phyloP scores from a whole-genome alignment of 2,888 invertebrate genomes.

The Drosophila mettleri region DNA sequence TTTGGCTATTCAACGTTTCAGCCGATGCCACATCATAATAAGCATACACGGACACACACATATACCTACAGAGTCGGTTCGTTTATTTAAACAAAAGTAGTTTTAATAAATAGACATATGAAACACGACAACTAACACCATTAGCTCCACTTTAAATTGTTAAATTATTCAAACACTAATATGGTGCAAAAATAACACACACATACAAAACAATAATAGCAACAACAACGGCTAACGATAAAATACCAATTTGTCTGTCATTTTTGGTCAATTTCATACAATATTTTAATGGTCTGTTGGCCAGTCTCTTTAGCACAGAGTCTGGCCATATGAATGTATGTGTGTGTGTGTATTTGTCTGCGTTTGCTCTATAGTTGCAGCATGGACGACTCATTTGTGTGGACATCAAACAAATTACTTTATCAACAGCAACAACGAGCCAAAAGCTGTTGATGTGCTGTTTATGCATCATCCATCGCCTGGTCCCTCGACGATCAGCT shows the following conservation, averaged over 20 bases:
- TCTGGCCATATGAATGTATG: conserved; percentile 13
- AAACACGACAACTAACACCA: conserved; percentile 81
- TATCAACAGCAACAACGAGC: conserved; percentile 67
- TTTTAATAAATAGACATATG: conserved; percentile 79
- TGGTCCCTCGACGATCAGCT: conserved; percentile 17
- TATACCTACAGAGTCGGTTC: conserved; percentile 1
- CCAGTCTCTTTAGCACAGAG: conserved; percentile 45
- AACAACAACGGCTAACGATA: conserved; percentile 59
- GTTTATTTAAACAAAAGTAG: conserved; percentile 71
- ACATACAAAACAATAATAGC: conserved; percentile 38
- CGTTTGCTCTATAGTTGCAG: conserved; percentile 50
- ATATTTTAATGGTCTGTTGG: conserved; percentile 77
- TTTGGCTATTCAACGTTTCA: conserved; percentile 70
- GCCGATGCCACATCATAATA: conserved; percentile 57
- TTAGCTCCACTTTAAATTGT: conserved; percentile 80
- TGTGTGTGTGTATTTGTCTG: conserved; percentile 34
- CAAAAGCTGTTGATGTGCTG: conserved; percentile 76
- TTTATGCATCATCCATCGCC: conserved; percentile 57
- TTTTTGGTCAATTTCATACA: conserved; percentile 80
- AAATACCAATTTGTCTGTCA: conserved; percentile 80
- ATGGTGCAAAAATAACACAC: conserved; percentile 62
- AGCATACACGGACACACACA: conserved; percentile 22
- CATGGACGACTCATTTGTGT: conserved; percentile 61
- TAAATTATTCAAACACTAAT: conserved; percentile 78
- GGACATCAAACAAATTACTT: conserved; percentile 80